Conservation (phyloP, 2,888 invertebrate species). For the Drosophila greeni region DNA sequence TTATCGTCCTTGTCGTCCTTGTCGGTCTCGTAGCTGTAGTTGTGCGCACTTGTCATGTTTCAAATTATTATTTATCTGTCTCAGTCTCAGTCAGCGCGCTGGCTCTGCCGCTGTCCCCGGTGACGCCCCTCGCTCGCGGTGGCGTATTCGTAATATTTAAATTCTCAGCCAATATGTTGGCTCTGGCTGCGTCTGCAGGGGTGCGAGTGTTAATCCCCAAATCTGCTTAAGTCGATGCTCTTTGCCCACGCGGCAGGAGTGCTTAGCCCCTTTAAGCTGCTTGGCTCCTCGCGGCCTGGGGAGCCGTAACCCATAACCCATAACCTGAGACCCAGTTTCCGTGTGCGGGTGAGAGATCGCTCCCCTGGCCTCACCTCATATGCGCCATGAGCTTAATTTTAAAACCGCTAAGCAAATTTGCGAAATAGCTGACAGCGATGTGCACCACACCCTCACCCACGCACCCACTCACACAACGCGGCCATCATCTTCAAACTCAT, state of each 20-base stretch:
- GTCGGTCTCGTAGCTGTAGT: constrained; percentile 13
- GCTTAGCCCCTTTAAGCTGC: constrained; percentile 66
- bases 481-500: constrained; percentile 50
- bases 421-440: constrained; percentile 58
- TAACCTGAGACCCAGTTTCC: neutral
- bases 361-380: constrained; percentile 29
- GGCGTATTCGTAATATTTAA: constrained; percentile 64
- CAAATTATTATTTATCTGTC: constrained; percentile 59
- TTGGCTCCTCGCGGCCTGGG: constrained; percentile 12
- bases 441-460: constrained; percentile 29
- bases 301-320: constrained; percentile 12
- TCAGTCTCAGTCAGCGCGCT: constrained; percentile 19
- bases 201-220: constrained; percentile 56
- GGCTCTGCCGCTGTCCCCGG: neutral
- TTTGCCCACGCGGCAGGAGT: constrained; percentile 53
- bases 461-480: constrained; percentile 21
- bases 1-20: constrained; percentile 22
- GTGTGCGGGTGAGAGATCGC: constrained; percentile 10
- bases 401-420: constrained; percentile 72
- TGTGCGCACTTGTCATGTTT: constrained; percentile 60
- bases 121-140: neutral
- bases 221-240: constrained; percentile 64
- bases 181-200: constrained; percentile 47
- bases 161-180: constrained; percentile 61
- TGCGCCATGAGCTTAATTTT: constrained; percentile 60